Conservation (phyloP, 1,140 invertebrate species). For the Adoxophyes honmai region DNA sequence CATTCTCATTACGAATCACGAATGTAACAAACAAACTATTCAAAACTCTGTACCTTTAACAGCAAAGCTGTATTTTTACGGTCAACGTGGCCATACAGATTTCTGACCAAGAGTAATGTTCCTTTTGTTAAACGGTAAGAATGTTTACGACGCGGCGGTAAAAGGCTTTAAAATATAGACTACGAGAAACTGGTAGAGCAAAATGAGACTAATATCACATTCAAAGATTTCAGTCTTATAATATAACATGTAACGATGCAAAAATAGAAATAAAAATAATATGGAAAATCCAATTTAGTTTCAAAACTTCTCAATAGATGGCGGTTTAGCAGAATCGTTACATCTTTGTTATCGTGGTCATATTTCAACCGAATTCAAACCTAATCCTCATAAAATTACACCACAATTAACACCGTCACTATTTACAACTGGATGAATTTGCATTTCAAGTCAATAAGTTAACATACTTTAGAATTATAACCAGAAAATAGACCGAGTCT, state of each 20-base stretch:
- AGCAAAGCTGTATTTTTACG: slow-evolving; percentile 63
- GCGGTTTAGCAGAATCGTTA: slow-evolving; percentile 12
- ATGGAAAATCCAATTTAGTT: background rate
- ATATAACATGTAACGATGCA: too few species aligned
- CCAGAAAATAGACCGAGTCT: slow-evolving; percentile 18
- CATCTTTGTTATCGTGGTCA: background rate
- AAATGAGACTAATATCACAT: too few species aligned
- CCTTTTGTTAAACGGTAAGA: background rate
- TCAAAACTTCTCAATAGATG: slow-evolving; percentile 13
- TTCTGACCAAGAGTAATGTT: slow-evolving; percentile 44
- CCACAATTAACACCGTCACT: too few species aligned
- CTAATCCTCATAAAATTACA: too few species aligned
- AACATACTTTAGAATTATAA: background rate
- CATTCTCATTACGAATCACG: slow-evolving; percentile 71
- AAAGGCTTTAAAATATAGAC: too few species aligned
- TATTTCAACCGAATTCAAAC: background rate
- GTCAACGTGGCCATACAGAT: slow-evolving; percentile 45
- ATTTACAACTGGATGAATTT: too few species aligned
- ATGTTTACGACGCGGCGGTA: too few species aligned
- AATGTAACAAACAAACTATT: slow-evolving; percentile 72
- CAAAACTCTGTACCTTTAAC: slow-evolving; percentile 68
- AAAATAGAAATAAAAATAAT: too few species aligned
- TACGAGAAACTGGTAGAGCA: too few species aligned
- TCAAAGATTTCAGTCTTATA: too few species aligned
- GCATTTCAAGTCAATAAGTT: too few species aligned